Percentiles rank a stretch among this genome's conserved stretches.
These are phyloP conservation scores for Natrix natrix DNA, from an alignment of 2,797 vertebrate genomes.

Conservation along the genomic window DNA sequence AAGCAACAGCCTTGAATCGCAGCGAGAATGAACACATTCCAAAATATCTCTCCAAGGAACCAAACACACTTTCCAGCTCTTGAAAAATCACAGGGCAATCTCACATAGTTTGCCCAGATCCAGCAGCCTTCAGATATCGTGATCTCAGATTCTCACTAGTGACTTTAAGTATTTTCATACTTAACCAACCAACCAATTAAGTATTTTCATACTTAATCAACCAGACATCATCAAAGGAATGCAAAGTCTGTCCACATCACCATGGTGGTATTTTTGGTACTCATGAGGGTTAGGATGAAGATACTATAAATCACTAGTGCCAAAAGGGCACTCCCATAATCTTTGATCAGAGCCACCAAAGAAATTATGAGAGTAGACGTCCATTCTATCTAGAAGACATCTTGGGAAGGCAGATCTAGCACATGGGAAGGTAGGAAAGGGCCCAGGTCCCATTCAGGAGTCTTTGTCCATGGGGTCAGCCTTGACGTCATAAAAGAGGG, in stretches of 20 bases:
- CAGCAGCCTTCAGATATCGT: not conserved
- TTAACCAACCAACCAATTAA: too few relatives aligned
- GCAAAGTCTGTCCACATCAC: not conserved
- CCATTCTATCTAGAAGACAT: not conserved
- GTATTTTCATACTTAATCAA: not conserved
- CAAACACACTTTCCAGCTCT: not conserved
- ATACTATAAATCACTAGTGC: not conserved
- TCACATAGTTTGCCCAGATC: not conserved
- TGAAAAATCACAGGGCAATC: not conserved
- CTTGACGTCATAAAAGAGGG: not conserved
- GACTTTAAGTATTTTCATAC: not conserved
- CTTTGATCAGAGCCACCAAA: not conserved
- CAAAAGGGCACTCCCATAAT: not conserved
- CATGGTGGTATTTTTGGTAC: not conserved
- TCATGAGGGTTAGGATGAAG: not conserved
- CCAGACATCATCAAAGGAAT: not conserved
- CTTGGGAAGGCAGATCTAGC: not conserved
- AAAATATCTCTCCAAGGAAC: not conserved
- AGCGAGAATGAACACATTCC: fast-evolving
- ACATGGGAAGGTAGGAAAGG: not conserved
- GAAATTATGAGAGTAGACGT: not conserved
- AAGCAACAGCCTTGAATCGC: not conserved
- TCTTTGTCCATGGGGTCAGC: not conserved
- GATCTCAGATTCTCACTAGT: not conserved
- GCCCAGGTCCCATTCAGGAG: not conserved